Evolutionary conservation across 2,888 invertebrate genomes (phyloP), one percentile per base, ranked within the genome.

Genomic region (Microctonus brassicae): DNA sequence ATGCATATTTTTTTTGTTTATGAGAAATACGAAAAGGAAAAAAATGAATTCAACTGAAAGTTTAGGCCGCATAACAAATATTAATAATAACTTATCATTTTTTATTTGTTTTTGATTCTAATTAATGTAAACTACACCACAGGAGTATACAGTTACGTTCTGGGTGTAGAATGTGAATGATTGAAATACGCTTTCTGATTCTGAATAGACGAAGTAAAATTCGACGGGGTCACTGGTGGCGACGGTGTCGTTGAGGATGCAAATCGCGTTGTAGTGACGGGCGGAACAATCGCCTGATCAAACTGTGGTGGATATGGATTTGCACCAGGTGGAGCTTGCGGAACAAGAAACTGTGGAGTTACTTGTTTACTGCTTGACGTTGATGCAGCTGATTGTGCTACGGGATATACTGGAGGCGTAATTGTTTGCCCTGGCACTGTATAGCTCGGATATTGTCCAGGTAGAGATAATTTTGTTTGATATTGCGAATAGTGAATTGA

Each of bases 301-400:
- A 83, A 86, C 60, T 84, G 84, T 3, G 86, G 88, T n/a, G 86
- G 86, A 70, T 85, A 86, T 0, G 86, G 87, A 73, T 87, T 87
- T 7, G 87, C 83, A 11, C 87, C 87, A 1, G 87, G 87, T 13
- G 87, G 87, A 29, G 87, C 87, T 70, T 87, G 86, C 0, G 86
- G 84, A 34, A 82, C 77, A 22, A 80, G 72, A 73, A 83, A 83
- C 69, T 81, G 82, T 29, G 76, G 77, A 26, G 76, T 66, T 4
- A 79, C 58, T 57, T 55, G 60, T 26, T 7, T 7, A 29, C 63
- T 26, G 10, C 33, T 29, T 42, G 61, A 34, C 7, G 42, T 39
- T 11, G 47, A 36, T n/a, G 73, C 34, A 6, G 58, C 10, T n/a
- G 65, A 17, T 6, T 71, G 64, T 39, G 64, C 71, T 1, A 65